Conservation (phyloP, 2,113 vertebrate species). For the Pholis gunnellus region DNA sequence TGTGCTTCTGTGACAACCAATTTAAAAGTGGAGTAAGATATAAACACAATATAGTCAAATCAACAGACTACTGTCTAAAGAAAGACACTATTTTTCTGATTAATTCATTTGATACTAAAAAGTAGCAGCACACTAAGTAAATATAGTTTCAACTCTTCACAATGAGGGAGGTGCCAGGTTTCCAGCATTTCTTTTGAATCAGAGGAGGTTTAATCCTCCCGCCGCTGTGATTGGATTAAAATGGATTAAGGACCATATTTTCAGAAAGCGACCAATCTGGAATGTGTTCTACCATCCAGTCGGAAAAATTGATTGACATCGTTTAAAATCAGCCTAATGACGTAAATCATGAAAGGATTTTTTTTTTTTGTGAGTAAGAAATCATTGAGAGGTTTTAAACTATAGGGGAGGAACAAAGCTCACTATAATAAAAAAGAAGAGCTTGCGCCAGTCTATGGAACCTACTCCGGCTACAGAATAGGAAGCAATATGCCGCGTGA, state of each 20-base stretch:
- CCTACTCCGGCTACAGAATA: constrained; percentile 71
- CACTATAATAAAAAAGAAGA: constrained; percentile 51
- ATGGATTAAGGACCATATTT: constrained; percentile 67
- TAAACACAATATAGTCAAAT: constrained; percentile 3
- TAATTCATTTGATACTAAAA: neutral
- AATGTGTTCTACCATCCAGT: constrained; percentile 63
- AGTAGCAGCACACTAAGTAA: neutral
- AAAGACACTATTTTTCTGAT: neutral
- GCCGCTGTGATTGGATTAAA: constrained; percentile 74
- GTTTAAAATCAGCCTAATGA: constrained; percentile 79
- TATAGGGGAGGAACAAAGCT: neutral
- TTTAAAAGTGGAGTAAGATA: constrained; percentile 10
- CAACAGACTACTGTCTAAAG: neutral
- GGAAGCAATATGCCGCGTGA: constrained; percentile 84
- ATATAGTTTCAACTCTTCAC: constrained; percentile 10
- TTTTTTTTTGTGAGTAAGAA: constrained; percentile 31
- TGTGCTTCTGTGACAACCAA: constrained; percentile 52
- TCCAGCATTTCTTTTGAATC: constrained; percentile 36
- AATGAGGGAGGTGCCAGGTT: neutral
- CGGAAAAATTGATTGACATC: constrained; percentile 68
- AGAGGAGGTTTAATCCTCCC: constrained; percentile 58
- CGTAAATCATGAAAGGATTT: constrained; percentile 62
- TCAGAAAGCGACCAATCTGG: constrained; percentile 58
- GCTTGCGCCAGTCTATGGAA: constrained; percentile 73
- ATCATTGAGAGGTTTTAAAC: constrained; percentile 36